Base-by-base conservation (phyloP, 2,797 vertebrate species). In the Sphenopsis melanotis region DNA sequence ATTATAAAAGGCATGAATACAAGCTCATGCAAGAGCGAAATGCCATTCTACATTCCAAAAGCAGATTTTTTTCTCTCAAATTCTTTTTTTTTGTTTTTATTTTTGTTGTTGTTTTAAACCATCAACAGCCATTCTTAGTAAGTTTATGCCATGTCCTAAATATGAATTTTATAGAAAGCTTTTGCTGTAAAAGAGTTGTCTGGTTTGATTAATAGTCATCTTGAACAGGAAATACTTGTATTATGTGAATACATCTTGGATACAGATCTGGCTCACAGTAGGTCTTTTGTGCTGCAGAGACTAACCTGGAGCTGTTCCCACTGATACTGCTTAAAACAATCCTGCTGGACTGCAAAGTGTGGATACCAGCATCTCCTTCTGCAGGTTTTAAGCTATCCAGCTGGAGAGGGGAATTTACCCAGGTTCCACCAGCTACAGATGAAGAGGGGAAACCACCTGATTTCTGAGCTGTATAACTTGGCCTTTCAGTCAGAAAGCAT, bases 201-300 rank as follows among this genome's bases (percentile, higher is more conserved):
- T 87, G 49, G 76, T 64, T 72, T 95, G 94, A 96, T 94, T 96
- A 93, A 89, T 83, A 79, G 61, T 61, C 68, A 68, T 64, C 57
- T 74, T 74, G 41, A 95, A 86, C 76, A 96, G 94, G 91, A 89
- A 95, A 89, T 92, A 95, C 87, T 83, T 83, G 81, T 57, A 95
- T 87, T 80, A 89, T 76, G 52, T 4, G 46, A 95, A 87, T 95
- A 83, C 22, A 83, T 94, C 64, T 94, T 92, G 85, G 90, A 94
- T 53, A 74, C 52, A 56, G 74, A 83, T 96, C 80, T 91, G 89
- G 94, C 56, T 87, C 93, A 84, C 94, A 94, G 83, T 81, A 68
- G 83, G 91, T 90, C 94, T 89, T 95, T 80, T 96, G 91, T 57
- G 70, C 70, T 92, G 44, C 30, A 32, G 50, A 88, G 70, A 50